A percentile compares a stretch with the other conserved stretches of the same genome.
phyloP scores from a whole-genome alignment of 1,140 invertebrate genomes.

The Planococcus citri region DNA sequence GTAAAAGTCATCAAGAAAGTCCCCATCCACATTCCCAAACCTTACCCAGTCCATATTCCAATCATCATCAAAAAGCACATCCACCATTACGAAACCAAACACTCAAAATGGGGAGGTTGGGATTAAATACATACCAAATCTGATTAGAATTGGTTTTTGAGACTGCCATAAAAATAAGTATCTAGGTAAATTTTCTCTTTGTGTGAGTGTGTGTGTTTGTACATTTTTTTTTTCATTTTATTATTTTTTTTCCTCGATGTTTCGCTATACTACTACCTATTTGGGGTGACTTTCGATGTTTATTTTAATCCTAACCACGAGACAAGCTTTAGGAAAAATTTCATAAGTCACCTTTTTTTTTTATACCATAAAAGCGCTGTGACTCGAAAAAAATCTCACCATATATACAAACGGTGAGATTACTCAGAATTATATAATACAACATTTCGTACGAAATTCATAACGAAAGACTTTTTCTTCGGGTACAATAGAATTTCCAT shows the following conservation, averaged over 20 bases:
- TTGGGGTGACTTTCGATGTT: background rate
- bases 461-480: too few relatives aligned
- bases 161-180: constrained; percentile 1
- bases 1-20: background rate
- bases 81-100: background rate
- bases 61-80: constrained; percentile 2
- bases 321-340: background rate
- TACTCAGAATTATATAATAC: too few relatives aligned
- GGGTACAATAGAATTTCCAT: too few relatives aligned
- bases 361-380: too few relatives aligned
- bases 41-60: constrained; percentile 2
- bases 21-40: background rate
- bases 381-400: too few relatives aligned
- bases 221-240: too few relatives aligned
- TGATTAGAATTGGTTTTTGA: background rate
- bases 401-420: too few relatives aligned
- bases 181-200: background rate
- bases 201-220: background rate
- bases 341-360: too few relatives aligned
- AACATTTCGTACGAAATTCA: too few relatives aligned
- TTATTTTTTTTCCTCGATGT: too few relatives aligned
- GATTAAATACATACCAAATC: background rate
- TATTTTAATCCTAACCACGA: background rate
- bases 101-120: background rate
- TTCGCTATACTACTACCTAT: background rate